A percentile compares a stretch with the other conserved stretches of the same genome.
These are phyloP conservation scores for Leucophora obtusa DNA, from an alignment of 2,888 invertebrate species.

Conservation along the genomic window DNA sequence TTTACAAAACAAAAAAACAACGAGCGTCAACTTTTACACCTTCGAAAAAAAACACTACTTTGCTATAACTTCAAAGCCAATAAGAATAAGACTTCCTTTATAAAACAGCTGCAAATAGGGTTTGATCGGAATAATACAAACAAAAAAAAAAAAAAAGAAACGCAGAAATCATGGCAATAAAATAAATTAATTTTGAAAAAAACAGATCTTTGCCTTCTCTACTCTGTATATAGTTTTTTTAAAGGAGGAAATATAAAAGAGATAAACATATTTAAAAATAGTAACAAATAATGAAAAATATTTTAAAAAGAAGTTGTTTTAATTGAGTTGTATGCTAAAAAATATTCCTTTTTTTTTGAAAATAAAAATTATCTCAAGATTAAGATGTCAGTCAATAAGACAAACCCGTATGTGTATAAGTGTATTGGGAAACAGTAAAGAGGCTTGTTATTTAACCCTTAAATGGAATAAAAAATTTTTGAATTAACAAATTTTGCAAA, in stretches of 20 bases:
- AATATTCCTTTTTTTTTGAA: neutral
- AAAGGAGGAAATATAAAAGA: slow-evolving; percentile 21
- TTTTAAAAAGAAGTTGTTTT: slow-evolving; percentile 36
- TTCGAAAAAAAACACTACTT: slow-evolving; percentile 19
- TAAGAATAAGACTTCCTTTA: slow-evolving; percentile 42
- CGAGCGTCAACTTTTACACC: slow-evolving; percentile 55
- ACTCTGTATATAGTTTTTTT: neutral
- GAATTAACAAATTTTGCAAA: too few relatives aligned
- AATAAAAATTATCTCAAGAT: slow-evolving; percentile 46
- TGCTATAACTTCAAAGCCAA: slow-evolving; percentile 7
- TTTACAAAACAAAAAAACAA: slow-evolving; percentile 26
- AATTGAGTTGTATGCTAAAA: slow-evolving; percentile 48
- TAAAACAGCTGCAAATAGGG: slow-evolving; percentile 39
- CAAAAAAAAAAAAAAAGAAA: neutral
- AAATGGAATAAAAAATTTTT: neutral
- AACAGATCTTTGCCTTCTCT: neutral
- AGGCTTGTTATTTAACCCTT: neutral
- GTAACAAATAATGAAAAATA: slow-evolving; percentile 17
- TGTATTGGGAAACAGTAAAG: slow-evolving; percentile 13
- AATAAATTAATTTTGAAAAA: slow-evolving; percentile 56
- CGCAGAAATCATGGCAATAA: slow-evolving; percentile 48
- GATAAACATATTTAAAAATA: slow-evolving; percentile 28
- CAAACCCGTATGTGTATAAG: slow-evolving; percentile 35
- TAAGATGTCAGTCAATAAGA: slow-evolving; percentile 56
- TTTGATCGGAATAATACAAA: neutral